phyloP scores from a whole-genome alignment of 2,113 vertebrate genomes.

The Tetraodon nigroviridis region DNA sequence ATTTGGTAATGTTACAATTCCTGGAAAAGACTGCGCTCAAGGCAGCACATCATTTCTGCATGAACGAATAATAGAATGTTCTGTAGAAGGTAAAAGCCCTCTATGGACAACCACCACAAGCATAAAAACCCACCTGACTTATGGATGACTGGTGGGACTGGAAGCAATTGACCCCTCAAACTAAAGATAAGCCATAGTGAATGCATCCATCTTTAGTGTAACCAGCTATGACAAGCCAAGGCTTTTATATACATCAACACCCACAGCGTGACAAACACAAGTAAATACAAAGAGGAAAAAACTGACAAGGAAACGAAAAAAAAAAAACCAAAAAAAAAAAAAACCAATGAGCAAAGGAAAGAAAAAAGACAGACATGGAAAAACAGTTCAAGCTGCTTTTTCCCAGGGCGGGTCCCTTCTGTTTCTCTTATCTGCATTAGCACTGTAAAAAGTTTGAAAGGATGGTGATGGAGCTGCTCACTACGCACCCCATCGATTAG shows the following conservation, averaged over 20 bases:
- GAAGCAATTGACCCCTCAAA: too few species aligned
- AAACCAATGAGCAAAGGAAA: neutral
- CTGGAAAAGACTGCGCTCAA: conserved; percentile 51
- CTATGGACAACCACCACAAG: too few species aligned
- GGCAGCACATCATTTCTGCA: conserved; percentile 45
- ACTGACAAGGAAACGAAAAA: neutral
- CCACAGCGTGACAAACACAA: neutral
- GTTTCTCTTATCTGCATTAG: too few species aligned
- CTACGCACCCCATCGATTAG: too few species aligned
- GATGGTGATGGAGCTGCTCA: too few species aligned
- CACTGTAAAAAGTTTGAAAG: too few species aligned
- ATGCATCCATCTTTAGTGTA: neutral
- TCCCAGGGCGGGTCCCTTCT: neutral
- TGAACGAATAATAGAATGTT: conserved; percentile 16
- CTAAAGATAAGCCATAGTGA: too few species aligned
- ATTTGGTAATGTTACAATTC: conserved; percentile 60
- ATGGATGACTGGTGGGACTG: too few species aligned
- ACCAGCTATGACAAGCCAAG: conserved; percentile 46
- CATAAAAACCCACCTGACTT: too few species aligned
- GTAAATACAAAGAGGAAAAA: neutral
- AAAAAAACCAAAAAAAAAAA: neutral
- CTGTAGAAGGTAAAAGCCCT: too few species aligned
- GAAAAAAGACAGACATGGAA: neutral
- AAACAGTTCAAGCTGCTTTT: neutral
- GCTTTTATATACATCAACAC: conserved; percentile 1